Percentiles rank a stretch among this genome's conserved stretches.
These are phyloP conservation scores for Enhydra lutris DNA, from an alignment of 2,113 vertebrate species.

Conservation along the genomic window DNA sequence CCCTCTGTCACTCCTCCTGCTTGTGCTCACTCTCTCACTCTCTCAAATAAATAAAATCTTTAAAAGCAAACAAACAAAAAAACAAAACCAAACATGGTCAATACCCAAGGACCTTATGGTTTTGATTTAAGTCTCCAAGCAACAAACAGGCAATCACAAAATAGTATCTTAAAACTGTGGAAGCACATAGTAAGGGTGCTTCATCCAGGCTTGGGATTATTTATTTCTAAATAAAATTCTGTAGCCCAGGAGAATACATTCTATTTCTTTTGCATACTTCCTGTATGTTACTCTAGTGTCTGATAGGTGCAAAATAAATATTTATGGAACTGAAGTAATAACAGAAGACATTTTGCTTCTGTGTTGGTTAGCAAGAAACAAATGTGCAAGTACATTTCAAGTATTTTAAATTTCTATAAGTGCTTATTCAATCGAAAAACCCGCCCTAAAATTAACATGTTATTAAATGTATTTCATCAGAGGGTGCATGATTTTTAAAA, in stretches of 20 bases:
- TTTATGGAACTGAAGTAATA: not conserved
- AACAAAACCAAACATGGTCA: not conserved
- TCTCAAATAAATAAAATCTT: too few relatives aligned
- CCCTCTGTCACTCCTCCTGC: too few relatives aligned
- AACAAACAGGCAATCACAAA: not conserved
- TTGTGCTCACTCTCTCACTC: too few relatives aligned
- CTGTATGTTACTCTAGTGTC: not conserved
- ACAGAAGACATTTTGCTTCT: not conserved
- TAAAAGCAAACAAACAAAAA: too few relatives aligned
- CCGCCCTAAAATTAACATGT: not conserved
- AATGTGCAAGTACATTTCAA: not conserved
- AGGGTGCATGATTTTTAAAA: not conserved
- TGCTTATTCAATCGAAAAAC: not conserved
- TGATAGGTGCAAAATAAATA: conserved; percentile 6
- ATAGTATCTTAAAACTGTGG: not conserved
- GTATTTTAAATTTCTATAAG: not conserved
- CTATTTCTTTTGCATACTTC: not conserved
- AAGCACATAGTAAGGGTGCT: not conserved
- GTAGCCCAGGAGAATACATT: not conserved
- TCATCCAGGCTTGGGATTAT: not conserved
- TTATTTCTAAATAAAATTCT: not conserved
- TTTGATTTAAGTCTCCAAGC: not conserved
- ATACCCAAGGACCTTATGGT: not conserved
- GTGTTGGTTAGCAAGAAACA: not conserved
- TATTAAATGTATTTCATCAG: not conserved